phyloP scores from a whole-genome alignment of 2,113 vertebrate genomes.

The Pachyramphus minor region DNA sequence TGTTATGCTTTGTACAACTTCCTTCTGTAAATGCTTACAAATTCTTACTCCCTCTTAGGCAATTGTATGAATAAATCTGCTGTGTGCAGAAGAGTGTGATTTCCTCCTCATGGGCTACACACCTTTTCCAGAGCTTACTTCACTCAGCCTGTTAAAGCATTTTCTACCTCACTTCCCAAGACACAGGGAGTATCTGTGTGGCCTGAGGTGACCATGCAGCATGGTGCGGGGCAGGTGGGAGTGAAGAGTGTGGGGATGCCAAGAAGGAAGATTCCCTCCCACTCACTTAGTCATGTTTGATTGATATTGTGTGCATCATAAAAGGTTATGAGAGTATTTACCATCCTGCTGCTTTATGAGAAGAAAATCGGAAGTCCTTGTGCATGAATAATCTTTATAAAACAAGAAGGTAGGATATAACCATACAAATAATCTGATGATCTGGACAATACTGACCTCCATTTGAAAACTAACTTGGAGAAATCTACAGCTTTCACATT shows the following conservation, averaged over 20 bases:
- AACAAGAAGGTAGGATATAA: neutral
- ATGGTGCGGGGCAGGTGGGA: neutral
- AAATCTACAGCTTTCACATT: neutral
- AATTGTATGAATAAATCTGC: neutral
- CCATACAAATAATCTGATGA: neutral
- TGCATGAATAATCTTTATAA: neutral
- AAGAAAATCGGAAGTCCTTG: neutral
- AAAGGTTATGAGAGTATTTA: neutral
- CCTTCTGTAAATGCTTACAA: neutral
- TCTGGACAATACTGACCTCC: neutral
- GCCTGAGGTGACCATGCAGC: rapidly evolving
- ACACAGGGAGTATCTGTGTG: neutral
- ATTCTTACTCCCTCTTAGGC: neutral
- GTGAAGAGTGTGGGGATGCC: neutral
- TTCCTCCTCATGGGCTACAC: neutral
- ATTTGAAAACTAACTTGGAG: neutral
- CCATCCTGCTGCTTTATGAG: neutral
- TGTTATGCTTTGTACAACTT: neutral
- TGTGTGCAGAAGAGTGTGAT: neutral
- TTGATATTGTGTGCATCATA: neutral
- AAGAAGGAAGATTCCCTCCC: neutral
- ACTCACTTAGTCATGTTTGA: neutral
- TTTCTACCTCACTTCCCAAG: neutral
- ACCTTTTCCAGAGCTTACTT: neutral
- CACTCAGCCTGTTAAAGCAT: neutral